Evolutionary conservation across 2,888 invertebrate genomes (phyloP).

Genomic region (Campaea margaritaria): DNA sequence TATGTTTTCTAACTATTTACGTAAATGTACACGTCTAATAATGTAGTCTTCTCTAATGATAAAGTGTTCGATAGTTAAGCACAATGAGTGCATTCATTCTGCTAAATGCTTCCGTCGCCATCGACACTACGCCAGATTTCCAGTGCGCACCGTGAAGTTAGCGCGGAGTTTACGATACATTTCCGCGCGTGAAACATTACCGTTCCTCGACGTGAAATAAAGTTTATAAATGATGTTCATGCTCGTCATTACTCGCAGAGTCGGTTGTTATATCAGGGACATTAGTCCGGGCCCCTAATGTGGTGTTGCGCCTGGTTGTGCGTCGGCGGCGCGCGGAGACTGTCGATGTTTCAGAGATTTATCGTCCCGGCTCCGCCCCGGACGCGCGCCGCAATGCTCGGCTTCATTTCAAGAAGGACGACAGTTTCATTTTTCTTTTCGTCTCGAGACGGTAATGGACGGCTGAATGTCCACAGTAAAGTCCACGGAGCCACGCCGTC

Average conservation of each 20-base stretch:
- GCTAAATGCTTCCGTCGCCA: slow-evolving; percentile 18
- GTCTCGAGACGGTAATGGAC: slow-evolving; percentile 55
- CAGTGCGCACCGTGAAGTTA: slow-evolving; percentile 17
- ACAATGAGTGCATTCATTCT: slow-evolving; percentile 2
- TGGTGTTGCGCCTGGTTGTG: slow-evolving; percentile 58
- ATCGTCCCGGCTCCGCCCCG: slow-evolving; percentile 59
- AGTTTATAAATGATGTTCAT: slow-evolving; percentile 45
- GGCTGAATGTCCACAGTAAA: slow-evolving; percentile 49
- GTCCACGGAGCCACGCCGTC: slow-evolving; percentile 4
- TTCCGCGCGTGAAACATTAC: slow-evolving; percentile 38
- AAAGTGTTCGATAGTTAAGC: not conserved
- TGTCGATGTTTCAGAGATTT: slow-evolving; percentile 71
- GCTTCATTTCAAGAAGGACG: slow-evolving; percentile 60
- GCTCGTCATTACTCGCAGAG: slow-evolving; percentile 45
- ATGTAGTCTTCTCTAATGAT: not conserved
- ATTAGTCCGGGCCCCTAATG: slow-evolving; percentile 65
- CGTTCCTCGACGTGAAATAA: slow-evolving; percentile 38
- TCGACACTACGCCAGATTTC: slow-evolving; percentile 17
- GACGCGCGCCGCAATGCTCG: slow-evolving; percentile 40
- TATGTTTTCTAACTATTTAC: too few relatives aligned
- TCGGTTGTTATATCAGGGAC: slow-evolving; percentile 60
- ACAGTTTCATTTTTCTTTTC: slow-evolving; percentile 64
- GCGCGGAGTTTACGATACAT: slow-evolving; percentile 36
- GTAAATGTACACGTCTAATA: not conserved
- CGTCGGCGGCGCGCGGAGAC: slow-evolving; percentile 56